A percentile compares a stretch with the other conserved stretches of the same genome.
These are phyloP conservation scores for Lasiurus cinereus DNA, from an alignment of 2,113 vertebrate species.

Conservation along the genomic window DNA sequence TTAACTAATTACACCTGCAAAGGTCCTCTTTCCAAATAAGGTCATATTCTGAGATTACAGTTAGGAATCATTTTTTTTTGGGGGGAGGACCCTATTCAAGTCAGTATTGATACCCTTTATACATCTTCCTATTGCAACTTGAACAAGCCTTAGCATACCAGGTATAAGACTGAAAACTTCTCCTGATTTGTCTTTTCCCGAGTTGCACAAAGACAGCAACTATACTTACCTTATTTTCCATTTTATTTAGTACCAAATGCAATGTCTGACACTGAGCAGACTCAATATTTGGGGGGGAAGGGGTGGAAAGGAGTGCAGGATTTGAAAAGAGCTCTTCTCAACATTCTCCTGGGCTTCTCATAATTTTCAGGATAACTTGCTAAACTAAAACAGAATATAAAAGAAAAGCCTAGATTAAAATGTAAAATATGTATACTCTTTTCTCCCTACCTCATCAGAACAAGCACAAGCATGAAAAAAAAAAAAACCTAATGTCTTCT, in stretches of 20 bases:
- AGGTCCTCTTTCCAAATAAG: neutral
- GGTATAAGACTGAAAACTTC: neutral
- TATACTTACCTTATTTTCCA: neutral
- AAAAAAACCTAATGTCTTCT: neutral
- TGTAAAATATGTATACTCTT: neutral
- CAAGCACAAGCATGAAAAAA: neutral
- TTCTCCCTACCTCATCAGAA: neutral
- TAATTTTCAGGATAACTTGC: neutral
- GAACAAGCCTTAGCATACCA: neutral
- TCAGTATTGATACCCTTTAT: neutral
- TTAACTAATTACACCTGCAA: neutral
- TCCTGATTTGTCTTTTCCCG: neutral
- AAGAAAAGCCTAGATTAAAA: neutral
- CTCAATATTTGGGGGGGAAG: neutral
- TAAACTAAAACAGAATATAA: neutral
- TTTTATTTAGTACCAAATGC: neutral
- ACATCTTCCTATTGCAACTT: neutral
- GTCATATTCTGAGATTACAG: neutral
- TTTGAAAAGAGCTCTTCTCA: neutral
- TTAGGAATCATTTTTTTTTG: neutral
- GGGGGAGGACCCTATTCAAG: neutral
- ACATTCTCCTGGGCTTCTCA: neutral
- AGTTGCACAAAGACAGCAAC: neutral
- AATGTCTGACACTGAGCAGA: neutral
- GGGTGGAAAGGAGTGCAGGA: neutral